Percentiles rank a stretch among this genome's conserved stretches.
Conservation (phyloP, 1,140 invertebrate genomes). For the Pinna nobilis region DNA sequence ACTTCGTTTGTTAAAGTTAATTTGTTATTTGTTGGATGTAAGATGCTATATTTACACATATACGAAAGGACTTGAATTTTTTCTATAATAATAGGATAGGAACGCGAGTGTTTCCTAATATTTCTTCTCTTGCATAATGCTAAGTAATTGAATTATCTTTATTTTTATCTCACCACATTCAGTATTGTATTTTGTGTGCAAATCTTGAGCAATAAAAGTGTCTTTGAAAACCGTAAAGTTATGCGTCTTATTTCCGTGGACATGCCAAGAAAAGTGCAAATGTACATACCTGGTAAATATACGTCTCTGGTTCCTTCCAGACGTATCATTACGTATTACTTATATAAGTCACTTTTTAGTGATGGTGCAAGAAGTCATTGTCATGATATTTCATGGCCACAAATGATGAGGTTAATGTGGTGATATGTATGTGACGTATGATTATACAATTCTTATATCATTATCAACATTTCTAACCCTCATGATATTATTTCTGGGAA, state of each 20-base stretch:
- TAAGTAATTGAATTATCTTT: constrained; percentile 12
- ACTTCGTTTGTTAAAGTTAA: not conserved
- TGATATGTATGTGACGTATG: too few species aligned
- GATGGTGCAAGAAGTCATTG: constrained; percentile 6
- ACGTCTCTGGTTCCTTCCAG: not conserved
- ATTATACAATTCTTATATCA: too few species aligned
- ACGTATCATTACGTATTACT: constrained; percentile 4
- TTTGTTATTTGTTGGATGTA: constrained; percentile 17
- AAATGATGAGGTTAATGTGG: too few species aligned
- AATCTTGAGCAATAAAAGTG: not conserved
- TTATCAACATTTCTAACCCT: too few species aligned
- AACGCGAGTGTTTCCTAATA: not conserved
- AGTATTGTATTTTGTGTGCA: constrained; percentile 26
- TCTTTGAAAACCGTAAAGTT: not conserved
- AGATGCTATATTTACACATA: not conserved
- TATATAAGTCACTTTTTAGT: constrained; percentile 6
- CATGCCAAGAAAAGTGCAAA: too few species aligned
- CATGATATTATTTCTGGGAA: too few species aligned
- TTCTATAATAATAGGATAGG: not conserved
- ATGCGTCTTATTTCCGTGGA: not conserved
- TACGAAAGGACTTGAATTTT: not conserved
- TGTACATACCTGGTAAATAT: too few species aligned
- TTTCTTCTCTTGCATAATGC: not conserved
- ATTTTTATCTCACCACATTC: constrained; percentile 16
- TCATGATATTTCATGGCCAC: too few species aligned